Conservation (phyloP, 2,888 invertebrate genomes). For the Cenopis cana region DNA sequence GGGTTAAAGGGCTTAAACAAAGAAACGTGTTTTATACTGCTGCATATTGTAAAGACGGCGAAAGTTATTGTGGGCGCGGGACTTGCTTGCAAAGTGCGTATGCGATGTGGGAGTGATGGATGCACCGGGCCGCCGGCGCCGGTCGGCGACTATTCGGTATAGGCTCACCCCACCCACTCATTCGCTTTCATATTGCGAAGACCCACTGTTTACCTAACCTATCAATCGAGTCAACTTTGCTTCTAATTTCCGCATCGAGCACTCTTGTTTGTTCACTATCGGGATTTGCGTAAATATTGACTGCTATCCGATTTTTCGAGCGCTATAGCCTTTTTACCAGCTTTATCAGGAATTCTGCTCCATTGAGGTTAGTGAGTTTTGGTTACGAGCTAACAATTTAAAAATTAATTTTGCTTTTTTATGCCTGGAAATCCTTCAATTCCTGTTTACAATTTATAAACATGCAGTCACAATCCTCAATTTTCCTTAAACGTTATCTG, state of each 20-base stretch:
- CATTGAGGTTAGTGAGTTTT: neutral
- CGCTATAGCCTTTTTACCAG: conserved; percentile 1
- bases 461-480: neutral
- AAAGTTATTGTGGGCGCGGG: conserved; percentile 58
- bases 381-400: neutral
- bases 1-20: conserved; percentile 44
- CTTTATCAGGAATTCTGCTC: conserved; percentile 1
- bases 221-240: conserved; percentile 34
- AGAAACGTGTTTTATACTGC: conserved; percentile 28
- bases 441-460: conserved; percentile 11
- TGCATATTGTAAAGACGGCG: conserved; percentile 50
- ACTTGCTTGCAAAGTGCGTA: conserved; percentile 50
- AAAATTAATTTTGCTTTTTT: neutral
- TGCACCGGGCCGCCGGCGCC: conserved; percentile 53
- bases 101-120: conserved; percentile 63
- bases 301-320: conserved; percentile 31
- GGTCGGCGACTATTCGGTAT: conserved; percentile 36
- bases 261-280: conserved; percentile 36
- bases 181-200: conserved; percentile 55
- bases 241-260: conserved; percentile 42
- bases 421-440: conserved; percentile 19
- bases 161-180: conserved; percentile 59
- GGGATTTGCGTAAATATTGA: conserved; percentile 42
- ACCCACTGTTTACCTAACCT: conserved; percentile 42
- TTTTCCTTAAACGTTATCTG: conserved; percentile 36